phyloP scores from a whole-genome alignment of 1,140 invertebrate species.

The Vollenhovia emeryi region DNA sequence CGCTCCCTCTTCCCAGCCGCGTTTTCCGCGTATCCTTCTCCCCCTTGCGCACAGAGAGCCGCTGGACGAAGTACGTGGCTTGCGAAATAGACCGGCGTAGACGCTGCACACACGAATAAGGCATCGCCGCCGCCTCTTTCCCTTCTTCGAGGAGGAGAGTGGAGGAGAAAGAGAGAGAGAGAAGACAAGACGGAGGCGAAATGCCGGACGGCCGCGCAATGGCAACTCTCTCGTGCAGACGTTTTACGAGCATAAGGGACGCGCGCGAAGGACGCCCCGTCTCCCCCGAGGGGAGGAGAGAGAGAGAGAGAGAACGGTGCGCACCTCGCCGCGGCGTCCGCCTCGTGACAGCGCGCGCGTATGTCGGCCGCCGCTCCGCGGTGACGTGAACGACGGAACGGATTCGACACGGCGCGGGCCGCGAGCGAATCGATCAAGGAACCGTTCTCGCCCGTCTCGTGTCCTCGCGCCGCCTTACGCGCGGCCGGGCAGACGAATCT shows the following conservation, averaged over 20 bases:
- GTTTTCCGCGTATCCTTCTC: conserved; percentile 11
- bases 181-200: conserved; percentile 1
- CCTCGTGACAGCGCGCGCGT: conserved; percentile 40
- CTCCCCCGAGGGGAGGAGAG: neutral
- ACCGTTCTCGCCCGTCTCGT: neutral
- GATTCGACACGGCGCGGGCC: neutral
- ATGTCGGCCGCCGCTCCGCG: neutral
- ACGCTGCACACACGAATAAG: conserved; percentile 44
- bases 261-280: conserved; percentile 21
- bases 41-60: neutral
- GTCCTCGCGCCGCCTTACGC: too few species aligned
- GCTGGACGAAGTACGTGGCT: conserved; percentile 33
- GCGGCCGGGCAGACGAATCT: neutral
- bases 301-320: neutral
- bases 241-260: conserved; percentile 37
- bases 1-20: neutral
- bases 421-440: conserved; percentile 43
- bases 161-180: neutral
- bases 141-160: neutral
- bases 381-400: conserved; percentile 34
- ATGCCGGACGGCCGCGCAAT: conserved; percentile 35
- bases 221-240: conserved; percentile 36
- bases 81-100: conserved; percentile 47
- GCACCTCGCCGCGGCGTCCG: neutral
- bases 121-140: conserved; percentile 18